Percentiles rank a stretch among this genome's conserved stretches.
These are phyloP conservation scores for Lepus oiostolus DNA, from an alignment of 2,797 vertebrate genomes.

Conservation along the genomic window DNA sequence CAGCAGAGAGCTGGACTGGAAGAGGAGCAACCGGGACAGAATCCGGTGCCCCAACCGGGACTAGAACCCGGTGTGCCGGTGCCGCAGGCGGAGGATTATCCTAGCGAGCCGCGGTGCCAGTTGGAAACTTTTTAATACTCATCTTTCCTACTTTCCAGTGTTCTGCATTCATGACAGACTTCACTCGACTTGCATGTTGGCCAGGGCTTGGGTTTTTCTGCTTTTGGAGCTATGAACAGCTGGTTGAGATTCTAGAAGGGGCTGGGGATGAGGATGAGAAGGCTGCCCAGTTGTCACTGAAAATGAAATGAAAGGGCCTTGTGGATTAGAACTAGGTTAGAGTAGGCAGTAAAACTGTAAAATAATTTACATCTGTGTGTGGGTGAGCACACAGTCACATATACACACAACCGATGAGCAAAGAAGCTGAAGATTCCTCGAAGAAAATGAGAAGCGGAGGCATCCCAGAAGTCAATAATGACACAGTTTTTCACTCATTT, in stretches of 20 bases:
- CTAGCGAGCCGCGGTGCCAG: no score
- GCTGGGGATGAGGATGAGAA: not conserved
- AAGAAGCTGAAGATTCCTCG: not conserved
- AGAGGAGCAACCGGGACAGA: no score
- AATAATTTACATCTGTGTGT: not conserved
- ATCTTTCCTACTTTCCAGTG: not conserved
- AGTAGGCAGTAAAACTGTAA: not conserved
- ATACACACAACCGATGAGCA: not conserved
- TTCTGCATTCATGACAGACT: not conserved
- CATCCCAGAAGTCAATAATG: not conserved
- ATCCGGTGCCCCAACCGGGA: no score
- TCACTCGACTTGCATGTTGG: not conserved
- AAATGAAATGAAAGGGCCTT: not conserved
- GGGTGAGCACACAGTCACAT: not conserved
- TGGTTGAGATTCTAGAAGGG: not conserved
- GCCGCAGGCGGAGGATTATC: no score
- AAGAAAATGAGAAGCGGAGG: constrained; percentile 2
- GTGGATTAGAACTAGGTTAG: not conserved
- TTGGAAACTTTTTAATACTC: not conserved
- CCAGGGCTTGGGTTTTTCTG: not conserved
- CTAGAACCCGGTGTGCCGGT: no score
- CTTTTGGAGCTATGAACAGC: not conserved
- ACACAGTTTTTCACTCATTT: not conserved
- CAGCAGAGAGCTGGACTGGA: no score
- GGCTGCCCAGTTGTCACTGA: not conserved